Evolutionary conservation across 2,797 vertebrate species (phyloP).

Genomic region (Emydoidea blandingii): DNA sequence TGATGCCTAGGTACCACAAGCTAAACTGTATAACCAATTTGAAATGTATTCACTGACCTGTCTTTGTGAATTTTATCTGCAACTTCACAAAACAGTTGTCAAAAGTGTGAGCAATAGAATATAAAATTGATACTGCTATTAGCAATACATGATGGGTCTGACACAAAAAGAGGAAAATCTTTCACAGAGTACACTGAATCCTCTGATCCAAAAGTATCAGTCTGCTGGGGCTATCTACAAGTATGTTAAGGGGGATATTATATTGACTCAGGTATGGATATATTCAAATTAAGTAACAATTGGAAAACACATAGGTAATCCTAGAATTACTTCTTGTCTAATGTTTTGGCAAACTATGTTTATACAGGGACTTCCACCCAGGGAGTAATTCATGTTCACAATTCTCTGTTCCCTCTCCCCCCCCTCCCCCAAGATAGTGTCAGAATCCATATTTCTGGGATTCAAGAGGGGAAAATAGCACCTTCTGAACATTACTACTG

Average conservation of each 20-base stretch:
- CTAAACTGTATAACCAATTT: neutral
- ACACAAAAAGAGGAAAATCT: neutral
- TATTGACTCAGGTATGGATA: neutral
- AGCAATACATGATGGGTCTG: neutral
- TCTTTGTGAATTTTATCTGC: neutral
- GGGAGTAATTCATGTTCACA: neutral
- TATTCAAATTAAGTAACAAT: neutral
- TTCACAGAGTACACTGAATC: neutral
- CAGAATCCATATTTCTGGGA: neutral
- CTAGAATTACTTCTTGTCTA: neutral
- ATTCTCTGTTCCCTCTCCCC: neutral
- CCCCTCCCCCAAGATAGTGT: neutral
- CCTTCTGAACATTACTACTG: slow-evolving; percentile 9
- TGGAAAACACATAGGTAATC: neutral
- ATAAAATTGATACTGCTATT: neutral
- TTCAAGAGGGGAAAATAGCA: neutral
- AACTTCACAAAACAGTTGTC: neutral
- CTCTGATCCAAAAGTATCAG: neutral
- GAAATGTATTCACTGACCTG: neutral
- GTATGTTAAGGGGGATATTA: slow-evolving; percentile 3
- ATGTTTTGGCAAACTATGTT: neutral
- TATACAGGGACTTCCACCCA: neutral
- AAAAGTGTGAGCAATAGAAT: neutral
- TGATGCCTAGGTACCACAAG: neutral
- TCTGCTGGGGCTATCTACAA: neutral